These are phyloP conservation scores for Dasypolia templi DNA, from an alignment of 2,888 invertebrate species.

Conservation along the genomic window DNA sequence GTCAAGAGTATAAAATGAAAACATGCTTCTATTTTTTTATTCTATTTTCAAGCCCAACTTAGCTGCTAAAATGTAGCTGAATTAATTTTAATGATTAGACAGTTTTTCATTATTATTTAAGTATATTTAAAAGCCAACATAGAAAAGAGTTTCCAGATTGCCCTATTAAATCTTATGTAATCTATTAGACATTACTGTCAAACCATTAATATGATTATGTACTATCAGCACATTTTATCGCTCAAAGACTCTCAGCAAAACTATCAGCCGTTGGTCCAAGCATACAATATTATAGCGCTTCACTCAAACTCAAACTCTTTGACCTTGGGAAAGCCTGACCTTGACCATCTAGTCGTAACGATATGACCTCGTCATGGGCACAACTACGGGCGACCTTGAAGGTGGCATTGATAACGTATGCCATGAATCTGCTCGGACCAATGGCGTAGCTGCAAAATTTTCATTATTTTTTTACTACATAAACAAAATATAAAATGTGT, in stretches of 20 bases:
- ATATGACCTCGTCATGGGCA: constrained; percentile 78
- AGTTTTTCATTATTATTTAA: constrained; percentile 1
- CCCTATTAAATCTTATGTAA: constrained; percentile 13
- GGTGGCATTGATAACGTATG: constrained; percentile 89
- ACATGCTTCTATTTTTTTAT: constrained; percentile 70
- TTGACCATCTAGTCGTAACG: constrained; percentile 76
- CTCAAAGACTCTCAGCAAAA: constrained; percentile 55
- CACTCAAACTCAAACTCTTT: constrained; percentile 73
- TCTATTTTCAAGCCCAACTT: constrained; percentile 59
- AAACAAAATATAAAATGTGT: constrained; percentile 14
- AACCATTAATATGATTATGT: constrained; percentile 37
- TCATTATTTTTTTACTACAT: constrained; percentile 52
- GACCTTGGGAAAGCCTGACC: constrained; percentile 70
- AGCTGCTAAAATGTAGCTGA: constrained; percentile 57
- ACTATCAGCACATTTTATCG: constrained; percentile 53
- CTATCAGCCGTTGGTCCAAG: constrained; percentile 88
- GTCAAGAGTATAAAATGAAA: constrained; percentile 70
- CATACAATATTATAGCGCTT: constrained; percentile 78
- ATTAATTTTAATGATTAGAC: constrained; percentile 51
- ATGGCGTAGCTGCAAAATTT: constrained; percentile 86
- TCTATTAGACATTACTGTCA: constrained; percentile 26
- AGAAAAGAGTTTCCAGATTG: constrained; percentile 21
- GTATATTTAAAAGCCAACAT: too few species aligned
- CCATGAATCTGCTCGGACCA: constrained; percentile 91
- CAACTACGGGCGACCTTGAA: constrained; percentile 85